Conservation (phyloP, 1,140 invertebrate species). For the Papilio aristodemus region DNA sequence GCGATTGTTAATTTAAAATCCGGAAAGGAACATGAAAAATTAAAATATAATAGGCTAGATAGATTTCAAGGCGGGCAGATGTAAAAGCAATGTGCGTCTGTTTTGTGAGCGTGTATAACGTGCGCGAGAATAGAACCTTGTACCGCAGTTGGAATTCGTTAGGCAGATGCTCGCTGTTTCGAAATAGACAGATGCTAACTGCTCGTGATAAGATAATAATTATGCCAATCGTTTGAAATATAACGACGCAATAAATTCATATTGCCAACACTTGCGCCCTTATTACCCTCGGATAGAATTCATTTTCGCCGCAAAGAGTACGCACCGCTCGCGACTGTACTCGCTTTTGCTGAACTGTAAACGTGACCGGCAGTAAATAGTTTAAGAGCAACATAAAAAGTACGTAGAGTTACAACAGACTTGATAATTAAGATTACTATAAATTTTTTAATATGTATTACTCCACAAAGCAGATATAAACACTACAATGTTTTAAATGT, state of each 20-base stretch:
- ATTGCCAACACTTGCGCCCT: not conserved
- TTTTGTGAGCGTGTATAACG: not conserved
- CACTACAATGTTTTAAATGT: not conserved
- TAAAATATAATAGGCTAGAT: not conserved
- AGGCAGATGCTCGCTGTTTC: conserved; percentile 13
- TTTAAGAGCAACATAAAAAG: conserved; percentile 13
- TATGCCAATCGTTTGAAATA: conserved; percentile 28
- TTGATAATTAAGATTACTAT: conserved; percentile 10
- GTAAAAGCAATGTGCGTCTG: not conserved
- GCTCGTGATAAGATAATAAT: conserved; percentile 26
- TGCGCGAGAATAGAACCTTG: conserved; percentile 8
- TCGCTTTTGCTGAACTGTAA: conserved; percentile 2
- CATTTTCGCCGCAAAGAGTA: not conserved
- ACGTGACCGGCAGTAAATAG: conserved; percentile 10
- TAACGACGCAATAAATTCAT: conserved; percentile 28
- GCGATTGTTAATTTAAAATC: too few species aligned
- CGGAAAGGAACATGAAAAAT: too few species aligned
- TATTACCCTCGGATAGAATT: not conserved
- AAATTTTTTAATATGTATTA: conserved; percentile 9
- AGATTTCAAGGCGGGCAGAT: not conserved
- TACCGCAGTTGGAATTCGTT: not conserved
- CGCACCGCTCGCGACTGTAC: conserved; percentile 32
- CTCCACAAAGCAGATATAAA: conserved; percentile 2
- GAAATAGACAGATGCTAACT: conserved; percentile 17
- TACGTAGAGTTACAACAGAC: conserved; percentile 6